Evolutionary conservation across 2,797 vertebrate species (phyloP).

Genomic region (Anniella stebbinsi): DNA sequence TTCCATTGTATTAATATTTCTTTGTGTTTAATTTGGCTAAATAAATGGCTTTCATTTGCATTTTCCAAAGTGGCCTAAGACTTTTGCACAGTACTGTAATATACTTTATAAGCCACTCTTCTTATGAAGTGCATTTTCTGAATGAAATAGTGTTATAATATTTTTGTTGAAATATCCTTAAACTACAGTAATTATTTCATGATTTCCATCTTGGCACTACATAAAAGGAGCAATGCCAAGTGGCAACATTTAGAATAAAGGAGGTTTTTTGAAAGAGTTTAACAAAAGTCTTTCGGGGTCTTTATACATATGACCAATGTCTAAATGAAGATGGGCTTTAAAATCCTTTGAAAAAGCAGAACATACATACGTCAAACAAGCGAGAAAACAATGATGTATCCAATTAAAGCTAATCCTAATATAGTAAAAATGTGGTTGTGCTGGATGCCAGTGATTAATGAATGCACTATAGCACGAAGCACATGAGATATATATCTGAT

Average conservation of each 20-base stretch:
- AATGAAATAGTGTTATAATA: background rate
- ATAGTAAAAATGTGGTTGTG: slow-evolving; percentile 7
- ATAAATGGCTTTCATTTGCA: no score
- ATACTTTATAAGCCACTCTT: background rate
- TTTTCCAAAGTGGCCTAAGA: no score
- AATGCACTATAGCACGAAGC: slow-evolving; percentile 10
- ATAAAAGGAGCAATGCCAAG: slow-evolving; percentile 1
- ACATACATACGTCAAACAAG: slow-evolving; percentile 29
- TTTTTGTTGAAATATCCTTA: background rate
- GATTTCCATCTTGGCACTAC: background rate
- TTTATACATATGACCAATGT: background rate
- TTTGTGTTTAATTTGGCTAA: no score
- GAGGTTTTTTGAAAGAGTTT: background rate
- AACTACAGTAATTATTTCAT: slow-evolving; percentile 10
- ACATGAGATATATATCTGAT: slow-evolving; percentile 16
- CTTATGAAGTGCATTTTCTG: background rate
- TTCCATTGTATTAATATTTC: no score
- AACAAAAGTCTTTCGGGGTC: background rate
- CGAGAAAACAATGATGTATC: background rate
- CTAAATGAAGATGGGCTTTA: background rate
- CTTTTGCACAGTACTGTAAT: no score
- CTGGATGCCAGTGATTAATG: slow-evolving; percentile 34
- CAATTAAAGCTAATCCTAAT: slow-evolving; percentile 16
- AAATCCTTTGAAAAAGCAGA: background rate
- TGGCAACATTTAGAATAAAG: slow-evolving; percentile 43